Percentiles rank a stretch among this genome's conserved stretches.
Conservation (phyloP, 1,140 invertebrate genomes). For the Calephelis nemesis region DNA sequence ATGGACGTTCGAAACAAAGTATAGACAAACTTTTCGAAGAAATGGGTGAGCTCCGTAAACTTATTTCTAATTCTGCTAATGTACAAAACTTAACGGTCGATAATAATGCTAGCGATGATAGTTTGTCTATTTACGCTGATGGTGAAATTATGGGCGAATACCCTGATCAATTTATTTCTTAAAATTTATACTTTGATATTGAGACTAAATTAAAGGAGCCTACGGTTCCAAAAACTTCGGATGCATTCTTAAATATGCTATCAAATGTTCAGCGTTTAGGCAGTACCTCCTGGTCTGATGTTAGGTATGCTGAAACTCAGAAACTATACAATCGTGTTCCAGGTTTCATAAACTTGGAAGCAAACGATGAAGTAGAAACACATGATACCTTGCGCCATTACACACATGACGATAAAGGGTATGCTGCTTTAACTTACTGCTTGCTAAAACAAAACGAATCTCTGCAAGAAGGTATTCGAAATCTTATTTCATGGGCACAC, state of each 20-base stretch:
- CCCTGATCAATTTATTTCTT: neutral
- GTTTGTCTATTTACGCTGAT: neutral
- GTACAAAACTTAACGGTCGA: neutral
- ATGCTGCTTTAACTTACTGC: constrained; percentile 31
- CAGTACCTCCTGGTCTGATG: constrained; percentile 31
- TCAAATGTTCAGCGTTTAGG: constrained; percentile 30
- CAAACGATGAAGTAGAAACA: constrained; percentile 26
- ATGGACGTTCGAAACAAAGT: too few relatives aligned
- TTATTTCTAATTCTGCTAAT: neutral
- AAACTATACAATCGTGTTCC: constrained; percentile 34
- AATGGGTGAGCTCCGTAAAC: constrained; percentile 1
- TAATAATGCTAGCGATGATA: neutral
- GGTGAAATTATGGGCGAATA: neutral
- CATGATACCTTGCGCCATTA: constrained; percentile 22
- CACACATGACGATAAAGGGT: constrained; percentile 30
- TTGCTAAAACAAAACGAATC: constrained; percentile 34
- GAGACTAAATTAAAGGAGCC: constrained; percentile 31
- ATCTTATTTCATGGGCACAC: constrained; percentile 21
- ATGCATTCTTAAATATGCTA: constrained; percentile 30
- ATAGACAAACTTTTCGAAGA: neutral
- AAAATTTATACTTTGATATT: constrained; percentile 27
- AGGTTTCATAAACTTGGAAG: constrained; percentile 35
- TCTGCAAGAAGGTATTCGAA: constrained; percentile 17
- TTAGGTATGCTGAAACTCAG: constrained; percentile 36
- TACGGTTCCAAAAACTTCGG: constrained; percentile 20